Evolutionary conservation across 2,113 vertebrate species (phyloP).

Genomic region (Malaclemys terrapin): DNA sequence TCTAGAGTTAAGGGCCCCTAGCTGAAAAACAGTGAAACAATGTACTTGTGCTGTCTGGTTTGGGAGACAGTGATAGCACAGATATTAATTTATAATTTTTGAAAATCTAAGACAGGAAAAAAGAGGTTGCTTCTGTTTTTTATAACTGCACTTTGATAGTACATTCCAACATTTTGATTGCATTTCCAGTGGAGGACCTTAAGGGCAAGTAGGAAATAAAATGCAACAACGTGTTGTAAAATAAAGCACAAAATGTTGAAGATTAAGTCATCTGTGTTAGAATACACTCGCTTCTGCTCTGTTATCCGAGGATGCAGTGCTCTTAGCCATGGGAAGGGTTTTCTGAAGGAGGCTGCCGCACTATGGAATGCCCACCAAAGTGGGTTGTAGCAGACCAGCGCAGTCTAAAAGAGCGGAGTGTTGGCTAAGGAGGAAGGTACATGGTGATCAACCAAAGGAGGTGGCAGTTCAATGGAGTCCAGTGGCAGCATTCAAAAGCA

Average conservation of each 20-base stretch:
- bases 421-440: neutral
- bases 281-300: neutral
- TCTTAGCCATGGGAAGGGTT: neutral
- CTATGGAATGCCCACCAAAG: neutral
- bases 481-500: neutral
- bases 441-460: neutral
- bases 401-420: neutral
- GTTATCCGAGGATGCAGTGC: neutral
- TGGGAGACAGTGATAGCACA: accelerated
- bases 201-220: neutral
- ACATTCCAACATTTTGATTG: neutral
- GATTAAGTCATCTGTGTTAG: neutral
- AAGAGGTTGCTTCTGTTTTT: neutral
- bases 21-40: neutral
- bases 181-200: neutral
- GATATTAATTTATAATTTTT: neutral
- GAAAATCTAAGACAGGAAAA: neutral
- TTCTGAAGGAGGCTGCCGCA: neutral
- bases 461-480: neutral
- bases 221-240: neutral
- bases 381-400: neutral
- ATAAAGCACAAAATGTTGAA: neutral
- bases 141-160: neutral
- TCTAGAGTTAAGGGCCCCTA: neutral
- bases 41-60: neutral